These are phyloP conservation scores for Hypotaenidia okinawae DNA, from an alignment of 2,797 vertebrate species.

Conservation along the genomic window DNA sequence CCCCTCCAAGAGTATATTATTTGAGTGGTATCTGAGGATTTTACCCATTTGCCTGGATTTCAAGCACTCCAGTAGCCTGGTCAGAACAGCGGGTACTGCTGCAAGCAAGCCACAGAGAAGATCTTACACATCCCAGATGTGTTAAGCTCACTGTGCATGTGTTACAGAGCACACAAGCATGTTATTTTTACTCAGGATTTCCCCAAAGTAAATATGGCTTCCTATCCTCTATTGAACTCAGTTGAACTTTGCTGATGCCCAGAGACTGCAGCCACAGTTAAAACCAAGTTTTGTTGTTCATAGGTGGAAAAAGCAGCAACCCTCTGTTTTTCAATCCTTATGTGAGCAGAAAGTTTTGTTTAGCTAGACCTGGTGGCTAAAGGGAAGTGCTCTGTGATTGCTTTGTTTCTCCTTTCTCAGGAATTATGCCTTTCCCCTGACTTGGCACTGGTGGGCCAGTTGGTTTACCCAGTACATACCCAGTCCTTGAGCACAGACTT, in stretches of 20 bases:
- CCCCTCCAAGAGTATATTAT: neutral
- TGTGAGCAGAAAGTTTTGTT: neutral
- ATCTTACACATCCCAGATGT: neutral
- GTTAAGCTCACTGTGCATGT: neutral
- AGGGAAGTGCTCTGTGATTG: neutral
- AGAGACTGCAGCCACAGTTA: neutral
- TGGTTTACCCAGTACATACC: neutral
- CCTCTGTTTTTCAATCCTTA: rapidly evolving
- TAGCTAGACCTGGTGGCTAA: neutral
- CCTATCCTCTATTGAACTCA: neutral
- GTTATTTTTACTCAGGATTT: slow-evolving; percentile 18
- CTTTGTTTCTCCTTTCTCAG: neutral
- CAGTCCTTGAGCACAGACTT: neutral
- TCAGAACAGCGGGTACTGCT: neutral
- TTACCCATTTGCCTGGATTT: neutral
- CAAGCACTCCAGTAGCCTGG: neutral
- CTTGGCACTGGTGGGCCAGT: neutral
- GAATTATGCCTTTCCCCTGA: neutral
- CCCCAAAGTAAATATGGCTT: neutral
- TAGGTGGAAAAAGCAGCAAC: neutral
- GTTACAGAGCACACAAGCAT: neutral
- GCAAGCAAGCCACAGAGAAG: neutral
- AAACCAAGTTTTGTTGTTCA: neutral
- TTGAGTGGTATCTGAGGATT: neutral
- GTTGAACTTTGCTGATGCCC: neutral